Conservation (phyloP, 2,797 vertebrate genomes). For the Ctenosaura bakeri region DNA sequence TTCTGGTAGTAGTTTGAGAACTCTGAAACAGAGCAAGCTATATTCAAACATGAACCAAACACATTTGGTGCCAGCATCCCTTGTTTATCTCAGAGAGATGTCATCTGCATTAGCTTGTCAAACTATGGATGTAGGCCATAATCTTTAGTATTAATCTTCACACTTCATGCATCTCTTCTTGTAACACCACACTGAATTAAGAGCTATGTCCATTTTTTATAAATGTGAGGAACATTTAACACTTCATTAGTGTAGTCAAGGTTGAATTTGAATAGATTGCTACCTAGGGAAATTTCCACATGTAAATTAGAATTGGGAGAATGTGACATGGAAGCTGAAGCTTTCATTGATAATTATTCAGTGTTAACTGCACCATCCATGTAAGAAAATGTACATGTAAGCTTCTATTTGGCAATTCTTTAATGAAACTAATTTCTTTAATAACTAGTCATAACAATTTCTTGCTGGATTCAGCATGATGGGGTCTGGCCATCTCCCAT, state of each 20-base stretch:
- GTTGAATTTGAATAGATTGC: slow-evolving; percentile 26
- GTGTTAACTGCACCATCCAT: slow-evolving; percentile 32
- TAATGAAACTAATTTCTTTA: slow-evolving; percentile 48
- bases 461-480: slow-evolving; percentile 27
- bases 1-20: neutral
- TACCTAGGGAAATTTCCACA: slow-evolving; percentile 61
- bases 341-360: slow-evolving; percentile 46
- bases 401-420: slow-evolving; percentile 49
- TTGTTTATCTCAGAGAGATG: neutral
- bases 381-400: slow-evolving; percentile 32
- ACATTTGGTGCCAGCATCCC: neutral
- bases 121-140: neutral
- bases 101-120: neutral
- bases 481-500: slow-evolving; percentile 28
- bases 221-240: slow-evolving; percentile 36
- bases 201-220: slow-evolving; percentile 17
- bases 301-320: slow-evolving; percentile 40
- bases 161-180: neutral
- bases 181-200: slow-evolving; percentile 3
- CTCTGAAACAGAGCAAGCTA: neutral
- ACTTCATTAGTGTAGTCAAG: slow-evolving; percentile 31
- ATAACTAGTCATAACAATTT: slow-evolving; percentile 33
- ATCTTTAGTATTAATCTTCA: neutral
- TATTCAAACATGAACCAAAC: neutral
- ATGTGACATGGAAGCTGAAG: slow-evolving; percentile 28